phyloP scores from a whole-genome alignment of 2,888 invertebrate genomes.

The Camptogramma bilineatum region DNA sequence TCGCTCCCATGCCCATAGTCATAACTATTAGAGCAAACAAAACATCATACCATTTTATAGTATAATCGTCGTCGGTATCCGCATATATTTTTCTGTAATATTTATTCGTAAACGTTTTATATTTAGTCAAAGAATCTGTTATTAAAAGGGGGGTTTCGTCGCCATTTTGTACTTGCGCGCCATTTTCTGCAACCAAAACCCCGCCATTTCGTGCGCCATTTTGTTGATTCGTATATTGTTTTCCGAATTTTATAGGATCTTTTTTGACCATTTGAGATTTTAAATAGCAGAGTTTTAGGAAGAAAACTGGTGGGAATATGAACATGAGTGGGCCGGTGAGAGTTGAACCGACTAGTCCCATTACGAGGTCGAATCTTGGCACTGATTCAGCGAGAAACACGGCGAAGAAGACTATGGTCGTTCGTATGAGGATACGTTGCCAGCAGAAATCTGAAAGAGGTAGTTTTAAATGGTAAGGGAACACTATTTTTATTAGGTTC shows the following conservation, averaged over 20 bases:
- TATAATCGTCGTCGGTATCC: constrained; percentile 55
- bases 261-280: constrained; percentile 54
- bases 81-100: constrained; percentile 42
- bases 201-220: constrained; percentile 28
- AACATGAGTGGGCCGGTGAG: constrained; percentile 94
- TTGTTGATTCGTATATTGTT: constrained; percentile 33
- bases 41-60: constrained; percentile 77
- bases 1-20: constrained; percentile 87
- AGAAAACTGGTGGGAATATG: constrained; percentile 93
- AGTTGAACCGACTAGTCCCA: constrained; percentile 94
- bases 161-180: constrained; percentile 20
- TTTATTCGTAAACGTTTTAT: constrained; percentile 65
- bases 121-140: constrained; percentile 53
- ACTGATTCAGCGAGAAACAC: constrained; percentile 92
- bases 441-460: constrained; percentile 89
- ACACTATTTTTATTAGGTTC: too few relatives aligned
- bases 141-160: constrained; percentile 59
- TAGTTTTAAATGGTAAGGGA: background rate
- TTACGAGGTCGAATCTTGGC: constrained; percentile 93
- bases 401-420: constrained; percentile 88
- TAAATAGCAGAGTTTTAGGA: constrained; percentile 88
- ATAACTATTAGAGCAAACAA: constrained; percentile 85
- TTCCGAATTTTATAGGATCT: constrained; percentile 32
- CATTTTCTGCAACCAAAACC: constrained; percentile 1
- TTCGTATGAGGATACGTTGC: constrained; percentile 89